Percentiles rank a stretch among this genome's conserved stretches.
Conservation (phyloP, 2,888 invertebrate species). For the Operophtera brumata region DNA sequence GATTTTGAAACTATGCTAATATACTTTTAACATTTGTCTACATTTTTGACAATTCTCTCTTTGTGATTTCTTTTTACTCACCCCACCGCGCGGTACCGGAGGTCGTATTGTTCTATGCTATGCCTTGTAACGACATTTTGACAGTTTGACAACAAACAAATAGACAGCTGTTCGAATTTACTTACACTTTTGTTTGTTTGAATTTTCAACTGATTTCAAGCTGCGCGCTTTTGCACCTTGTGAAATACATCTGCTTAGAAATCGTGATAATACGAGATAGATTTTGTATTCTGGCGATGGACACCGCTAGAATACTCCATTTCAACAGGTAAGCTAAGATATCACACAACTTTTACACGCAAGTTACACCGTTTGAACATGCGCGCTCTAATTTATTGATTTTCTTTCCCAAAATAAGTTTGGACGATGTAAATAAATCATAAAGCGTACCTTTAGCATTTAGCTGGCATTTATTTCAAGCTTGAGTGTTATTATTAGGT, state of each 20-base stretch:
- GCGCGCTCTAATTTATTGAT: constrained; percentile 77
- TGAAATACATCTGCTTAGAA: background rate
- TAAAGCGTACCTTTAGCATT: constrained; percentile 57
- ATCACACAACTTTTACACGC: constrained; percentile 25
- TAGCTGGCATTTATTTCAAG: constrained; percentile 44
- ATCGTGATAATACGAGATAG: background rate
- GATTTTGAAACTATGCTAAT: no score
- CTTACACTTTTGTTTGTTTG: constrained; percentile 32
- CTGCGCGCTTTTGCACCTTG: no score
- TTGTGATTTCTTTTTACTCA: no score
- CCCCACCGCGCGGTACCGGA: no score
- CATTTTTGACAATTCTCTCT: no score
- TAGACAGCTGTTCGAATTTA: constrained; percentile 38
- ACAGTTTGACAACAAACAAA: background rate
- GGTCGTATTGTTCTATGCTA: no score
- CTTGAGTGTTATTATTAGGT: constrained; percentile 25
- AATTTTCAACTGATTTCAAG: constrained; percentile 16
- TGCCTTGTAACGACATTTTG: no score
- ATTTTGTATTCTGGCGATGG: constrained; percentile 41
- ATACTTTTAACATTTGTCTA: no score
- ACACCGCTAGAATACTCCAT: constrained; percentile 43
- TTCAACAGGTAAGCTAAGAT: constrained; percentile 51
- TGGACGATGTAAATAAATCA: constrained; percentile 78
- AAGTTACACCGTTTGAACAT: constrained; percentile 61
- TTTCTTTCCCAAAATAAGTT: constrained; percentile 75